Evolutionary conservation across 2,113 vertebrate species (phyloP).

Genomic region (Dermatemys mawii): DNA sequence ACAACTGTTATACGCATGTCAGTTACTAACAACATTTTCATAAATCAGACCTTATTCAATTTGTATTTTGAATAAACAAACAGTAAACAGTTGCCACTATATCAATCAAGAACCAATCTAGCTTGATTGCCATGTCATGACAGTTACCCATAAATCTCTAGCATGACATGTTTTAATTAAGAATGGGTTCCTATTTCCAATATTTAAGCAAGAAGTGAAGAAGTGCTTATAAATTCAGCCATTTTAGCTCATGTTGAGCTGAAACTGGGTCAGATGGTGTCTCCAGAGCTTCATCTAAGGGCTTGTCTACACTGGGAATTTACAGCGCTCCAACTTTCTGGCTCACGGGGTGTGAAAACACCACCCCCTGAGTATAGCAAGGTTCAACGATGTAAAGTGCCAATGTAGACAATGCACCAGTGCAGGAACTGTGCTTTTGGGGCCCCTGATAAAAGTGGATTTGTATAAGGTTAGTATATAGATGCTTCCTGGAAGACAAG

Average conservation of each 20-base stretch:
- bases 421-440: background rate
- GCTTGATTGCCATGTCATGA: slow-evolving; percentile 32
- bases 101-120: slow-evolving; percentile 39
- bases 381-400: too few species aligned
- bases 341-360: too few species aligned
- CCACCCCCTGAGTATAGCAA: too few species aligned
- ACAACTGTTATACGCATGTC: background rate
- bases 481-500: background rate
- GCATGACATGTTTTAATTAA: slow-evolving; percentile 46
- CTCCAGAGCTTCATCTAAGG: slow-evolving; percentile 23
- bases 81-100: slow-evolving; percentile 8
- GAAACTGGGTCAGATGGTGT: slow-evolving; percentile 47
- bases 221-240: slow-evolving; percentile 30
- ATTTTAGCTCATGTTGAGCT: background rate
- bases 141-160: slow-evolving; percentile 40
- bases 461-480: background rate
- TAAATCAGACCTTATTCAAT: background rate
- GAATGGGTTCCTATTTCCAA: slow-evolving; percentile 29
- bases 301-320: too few species aligned
- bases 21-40: slow-evolving; percentile 28
- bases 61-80: slow-evolving; percentile 40
- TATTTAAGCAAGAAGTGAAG: slow-evolving; percentile 44
- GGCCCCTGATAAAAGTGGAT: background rate
- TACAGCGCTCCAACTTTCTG: too few species aligned
- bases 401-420: too few species aligned